Conservation (phyloP, 35 echinoderm and acorn worm genomes). For the Patiria miniata region DNA sequence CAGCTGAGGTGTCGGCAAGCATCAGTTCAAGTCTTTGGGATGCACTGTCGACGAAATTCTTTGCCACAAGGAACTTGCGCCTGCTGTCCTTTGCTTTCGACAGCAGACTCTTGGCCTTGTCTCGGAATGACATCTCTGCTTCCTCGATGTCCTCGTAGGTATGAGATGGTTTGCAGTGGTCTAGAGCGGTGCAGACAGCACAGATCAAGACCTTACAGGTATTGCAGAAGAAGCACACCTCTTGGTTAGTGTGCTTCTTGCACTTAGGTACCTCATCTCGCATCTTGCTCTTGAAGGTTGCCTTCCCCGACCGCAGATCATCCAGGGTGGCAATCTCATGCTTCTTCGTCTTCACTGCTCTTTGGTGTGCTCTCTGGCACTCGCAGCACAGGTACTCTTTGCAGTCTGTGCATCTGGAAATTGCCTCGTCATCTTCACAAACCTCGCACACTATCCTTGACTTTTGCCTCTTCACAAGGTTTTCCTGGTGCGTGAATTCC, state of each 20-base stretch:
- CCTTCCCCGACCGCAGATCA: neutral
- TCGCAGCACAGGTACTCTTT: neutral
- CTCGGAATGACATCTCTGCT: neutral
- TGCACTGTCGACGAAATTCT: neutral
- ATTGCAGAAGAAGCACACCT: neutral
- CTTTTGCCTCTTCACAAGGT: neutral
- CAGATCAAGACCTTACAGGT: conserved; percentile 10
- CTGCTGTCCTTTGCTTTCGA: neutral
- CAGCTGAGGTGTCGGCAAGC: neutral
- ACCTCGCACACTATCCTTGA: conserved; percentile 8
- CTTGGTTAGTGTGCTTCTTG: neutral
- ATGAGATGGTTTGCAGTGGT: neutral
- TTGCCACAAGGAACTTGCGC: neutral
- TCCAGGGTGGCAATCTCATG: neutral
- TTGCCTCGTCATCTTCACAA: neutral
- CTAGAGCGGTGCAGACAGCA: neutral
- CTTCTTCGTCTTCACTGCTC: conserved; percentile 9
- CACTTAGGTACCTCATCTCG: conserved; percentile 6
- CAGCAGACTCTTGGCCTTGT: neutral
- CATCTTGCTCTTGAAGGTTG: conserved; percentile 2
- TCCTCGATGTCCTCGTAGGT: neutral
- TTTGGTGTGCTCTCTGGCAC: neutral
- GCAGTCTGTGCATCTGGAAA: neutral
- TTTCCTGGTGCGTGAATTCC: neutral
- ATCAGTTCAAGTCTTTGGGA: neutral